A percentile compares a stretch with the other conserved stretches of the same genome.
phyloP scores from a whole-genome alignment of 2,113 vertebrate genomes.

The Rhabdomys dilectus region DNA sequence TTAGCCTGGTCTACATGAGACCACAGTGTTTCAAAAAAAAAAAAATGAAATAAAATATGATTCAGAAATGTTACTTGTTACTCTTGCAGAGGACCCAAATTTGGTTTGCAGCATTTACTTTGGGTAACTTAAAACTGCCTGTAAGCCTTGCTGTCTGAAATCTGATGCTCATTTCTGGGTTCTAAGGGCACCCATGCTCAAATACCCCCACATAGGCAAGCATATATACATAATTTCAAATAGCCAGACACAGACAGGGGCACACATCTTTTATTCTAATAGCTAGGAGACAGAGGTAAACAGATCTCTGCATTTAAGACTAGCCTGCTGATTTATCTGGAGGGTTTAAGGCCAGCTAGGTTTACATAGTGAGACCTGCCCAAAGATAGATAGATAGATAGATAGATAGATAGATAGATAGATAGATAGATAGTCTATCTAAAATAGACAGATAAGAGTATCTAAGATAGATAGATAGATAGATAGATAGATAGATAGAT shows the following conservation, averaged over 20 bases:
- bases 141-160: neutral
- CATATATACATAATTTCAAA: neutral
- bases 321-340: neutral
- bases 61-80: neutral
- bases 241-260: no score
- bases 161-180: neutral
- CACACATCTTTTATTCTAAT: neutral
- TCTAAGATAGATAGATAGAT: no score
- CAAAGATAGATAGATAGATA: neutral
- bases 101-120: neutral
- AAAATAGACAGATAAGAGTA: no score
- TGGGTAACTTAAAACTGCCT: neutral
- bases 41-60: neutral
- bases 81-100: neutral
- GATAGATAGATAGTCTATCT: no score
- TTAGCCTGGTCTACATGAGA: neutral
- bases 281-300: neutral
- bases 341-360: neutral
- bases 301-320: neutral
- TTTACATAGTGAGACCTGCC: neutral
- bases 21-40: neutral
- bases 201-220: neutral
- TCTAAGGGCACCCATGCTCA: neutral
- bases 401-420: no score
- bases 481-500: no score